Conservation (phyloP, 30 jellyfish, hydroid and myxozoan genomes). For the Clytia hemisphaerica region DNA sequence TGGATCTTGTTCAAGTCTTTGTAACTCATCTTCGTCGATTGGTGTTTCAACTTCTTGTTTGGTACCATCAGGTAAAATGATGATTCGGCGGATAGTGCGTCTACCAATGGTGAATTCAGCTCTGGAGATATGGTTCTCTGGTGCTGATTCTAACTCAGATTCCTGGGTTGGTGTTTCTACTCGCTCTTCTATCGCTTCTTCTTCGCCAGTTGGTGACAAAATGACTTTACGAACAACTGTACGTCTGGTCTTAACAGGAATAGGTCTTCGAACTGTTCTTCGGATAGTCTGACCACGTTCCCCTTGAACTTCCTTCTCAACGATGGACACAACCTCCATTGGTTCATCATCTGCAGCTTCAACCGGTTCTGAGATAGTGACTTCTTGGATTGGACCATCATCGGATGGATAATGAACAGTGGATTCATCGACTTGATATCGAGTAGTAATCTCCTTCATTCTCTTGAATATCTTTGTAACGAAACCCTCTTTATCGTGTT, state of each 20-base stretch:
- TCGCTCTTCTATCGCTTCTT: slow-evolving; percentile 19
- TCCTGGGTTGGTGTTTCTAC: slow-evolving; percentile 15
- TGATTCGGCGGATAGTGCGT: slow-evolving; percentile 40
- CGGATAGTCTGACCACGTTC: not conserved
- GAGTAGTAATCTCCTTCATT: slow-evolving; percentile 25
- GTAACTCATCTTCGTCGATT: slow-evolving; percentile 37
- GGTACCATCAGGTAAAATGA: slow-evolving; percentile 56
- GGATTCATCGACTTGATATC: not conserved
- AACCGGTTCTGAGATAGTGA: slow-evolving; percentile 25
- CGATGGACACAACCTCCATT: slow-evolving; percentile 19
- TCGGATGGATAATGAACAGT: slow-evolving; percentile 6
- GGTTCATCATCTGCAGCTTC: slow-evolving; percentile 20
- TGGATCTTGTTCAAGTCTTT: slow-evolving; percentile 8
- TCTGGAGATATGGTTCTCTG: slow-evolving; percentile 2
- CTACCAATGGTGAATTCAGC: slow-evolving; percentile 44
- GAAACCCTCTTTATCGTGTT: slow-evolving; percentile 9
- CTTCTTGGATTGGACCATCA: slow-evolving; percentile 13
- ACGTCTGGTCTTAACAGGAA: slow-evolving; percentile 42
- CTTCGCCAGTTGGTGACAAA: slow-evolving; percentile 44
- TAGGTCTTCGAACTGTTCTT: slow-evolving; percentile 6
- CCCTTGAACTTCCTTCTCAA: not conserved
- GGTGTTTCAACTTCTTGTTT: slow-evolving; percentile 49
- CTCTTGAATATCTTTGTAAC: slow-evolving; percentile 4
- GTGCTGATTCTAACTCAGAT: slow-evolving; percentile 21
- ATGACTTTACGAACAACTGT: slow-evolving; percentile 62